A percentile compares a stretch with the other conserved stretches of the same genome.
Evolutionary conservation across 1,140 invertebrate species (phyloP).

Genomic region (Bemisia tabaci): DNA sequence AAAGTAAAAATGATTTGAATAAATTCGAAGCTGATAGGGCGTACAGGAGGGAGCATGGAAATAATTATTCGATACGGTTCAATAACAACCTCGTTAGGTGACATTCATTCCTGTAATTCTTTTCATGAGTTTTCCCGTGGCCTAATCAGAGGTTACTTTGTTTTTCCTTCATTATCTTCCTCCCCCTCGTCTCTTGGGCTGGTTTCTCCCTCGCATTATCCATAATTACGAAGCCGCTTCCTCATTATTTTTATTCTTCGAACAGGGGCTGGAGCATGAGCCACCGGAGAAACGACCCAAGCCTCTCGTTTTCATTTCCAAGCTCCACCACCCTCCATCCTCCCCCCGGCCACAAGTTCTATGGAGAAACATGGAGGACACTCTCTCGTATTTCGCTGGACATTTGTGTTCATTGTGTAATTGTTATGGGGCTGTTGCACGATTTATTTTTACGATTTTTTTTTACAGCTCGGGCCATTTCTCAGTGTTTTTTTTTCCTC

Average conservation of each 20-base stretch:
- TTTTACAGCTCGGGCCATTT: too few species aligned
- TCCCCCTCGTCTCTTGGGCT: not conserved
- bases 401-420: too few species aligned
- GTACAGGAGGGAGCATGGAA: too few species aligned
- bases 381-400: too few species aligned
- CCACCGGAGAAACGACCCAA: not conserved
- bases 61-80: too few species aligned
- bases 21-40: too few species aligned
- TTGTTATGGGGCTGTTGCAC: too few species aligned
- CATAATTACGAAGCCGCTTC: not conserved
- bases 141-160: not conserved
- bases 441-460: too few species aligned
- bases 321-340: not conserved
- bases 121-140: not conserved
- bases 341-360: not conserved
- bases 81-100: not conserved
- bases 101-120: not conserved
- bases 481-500: too few species aligned
- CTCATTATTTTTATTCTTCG: not conserved
- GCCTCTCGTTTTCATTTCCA: not conserved
- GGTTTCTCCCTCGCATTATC: not conserved
- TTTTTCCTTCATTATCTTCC: not conserved
- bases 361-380: too few species aligned
- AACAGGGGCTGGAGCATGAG: not conserved
- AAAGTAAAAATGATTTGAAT: too few species aligned